Evolutionary conservation across 2,888 invertebrate species (phyloP), one percentile per base, ranked within the genome.

Genomic region (Spodoptera exigua): DNA sequence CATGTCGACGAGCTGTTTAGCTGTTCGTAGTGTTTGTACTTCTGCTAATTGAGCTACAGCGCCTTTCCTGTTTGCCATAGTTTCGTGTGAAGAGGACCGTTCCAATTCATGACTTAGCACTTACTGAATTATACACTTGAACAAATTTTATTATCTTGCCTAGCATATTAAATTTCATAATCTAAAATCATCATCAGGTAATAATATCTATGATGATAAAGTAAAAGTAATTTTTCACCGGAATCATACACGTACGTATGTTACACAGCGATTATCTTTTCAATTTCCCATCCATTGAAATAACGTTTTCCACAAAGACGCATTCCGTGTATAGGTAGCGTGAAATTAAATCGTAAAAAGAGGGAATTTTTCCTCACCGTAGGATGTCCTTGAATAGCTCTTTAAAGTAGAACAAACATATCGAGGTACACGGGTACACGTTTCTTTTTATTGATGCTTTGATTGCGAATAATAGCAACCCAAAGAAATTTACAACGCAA

Each of bases 301-400:
- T 59, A 72, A 53, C 35, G 45, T 69, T 59, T 61, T 66, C 61
- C 54, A 59, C 66, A 59, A 66, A 62, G 64, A 58, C 60, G 54
- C 52, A 59, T 62, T 61, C 43, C 45, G 49, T 61, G 66, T 66
- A 69, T 70, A 61, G 59, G 51, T 70, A 60, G 45, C 59, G 59
- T 73, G 60, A 66, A 74, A 74, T 74, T 61, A 61, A 74, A 73
- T 70, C 60, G 70, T 70, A 73, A 72, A 71, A 71, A 69, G 57
- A 59, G 39, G 51, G 58, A 60, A 40, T 51, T 71, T 68, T 59
- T 67, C 59, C 60, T 40, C 53, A 53, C 65, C 52, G 46, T 61
- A 48, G 48, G 27, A 43, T 62, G 67, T 61, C 66, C 62, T 47
- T 58, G 52, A 70, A 63, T 58, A 49, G 44, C 57, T 62, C 51